Conservation (phyloP, 2,888 invertebrate species). For the Orchesellides sinensis region DNA sequence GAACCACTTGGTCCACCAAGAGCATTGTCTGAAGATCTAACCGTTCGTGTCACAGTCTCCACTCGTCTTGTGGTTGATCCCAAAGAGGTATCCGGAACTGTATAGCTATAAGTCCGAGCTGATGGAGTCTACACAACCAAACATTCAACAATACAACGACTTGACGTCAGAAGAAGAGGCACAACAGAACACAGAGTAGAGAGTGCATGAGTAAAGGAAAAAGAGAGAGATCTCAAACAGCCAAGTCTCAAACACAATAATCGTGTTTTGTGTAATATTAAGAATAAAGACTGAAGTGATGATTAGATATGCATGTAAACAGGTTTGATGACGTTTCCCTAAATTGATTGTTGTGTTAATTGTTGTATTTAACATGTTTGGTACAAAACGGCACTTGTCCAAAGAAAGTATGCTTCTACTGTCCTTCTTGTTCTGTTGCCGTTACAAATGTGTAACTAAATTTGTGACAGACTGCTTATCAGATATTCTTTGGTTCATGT, state of each 20-base stretch:
- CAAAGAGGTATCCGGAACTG: constrained; percentile 31
- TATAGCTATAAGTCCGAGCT: constrained; percentile 63
- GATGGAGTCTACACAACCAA: constrained; percentile 71
- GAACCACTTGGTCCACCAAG: constrained; percentile 57
- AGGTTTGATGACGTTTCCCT: too few species aligned
- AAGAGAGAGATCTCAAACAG: not conserved
- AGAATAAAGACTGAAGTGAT: too few species aligned
- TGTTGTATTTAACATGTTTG: too few species aligned
- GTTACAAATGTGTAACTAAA: too few species aligned
- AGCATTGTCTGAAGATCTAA: constrained; percentile 53
- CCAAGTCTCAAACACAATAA: too few species aligned
- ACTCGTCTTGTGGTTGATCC: constrained; percentile 53
- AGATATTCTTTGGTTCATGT: too few species aligned
- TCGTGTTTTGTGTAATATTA: not conserved
- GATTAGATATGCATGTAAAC: too few species aligned
- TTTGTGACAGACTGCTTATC: too few species aligned
- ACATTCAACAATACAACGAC: constrained; percentile 72
- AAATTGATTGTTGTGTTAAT: too few species aligned
- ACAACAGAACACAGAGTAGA: constrained; percentile 2
- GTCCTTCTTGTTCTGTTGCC: too few species aligned
- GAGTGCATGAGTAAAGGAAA: constrained; percentile 6
- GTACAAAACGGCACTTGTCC: too few species aligned
- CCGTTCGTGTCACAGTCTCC: constrained; percentile 59
- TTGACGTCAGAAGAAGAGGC: constrained; percentile 68
- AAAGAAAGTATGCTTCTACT: too few species aligned